These are phyloP conservation scores for Axis porcinus DNA, from an alignment of 2,113 vertebrate species.

Conservation along the genomic window DNA sequence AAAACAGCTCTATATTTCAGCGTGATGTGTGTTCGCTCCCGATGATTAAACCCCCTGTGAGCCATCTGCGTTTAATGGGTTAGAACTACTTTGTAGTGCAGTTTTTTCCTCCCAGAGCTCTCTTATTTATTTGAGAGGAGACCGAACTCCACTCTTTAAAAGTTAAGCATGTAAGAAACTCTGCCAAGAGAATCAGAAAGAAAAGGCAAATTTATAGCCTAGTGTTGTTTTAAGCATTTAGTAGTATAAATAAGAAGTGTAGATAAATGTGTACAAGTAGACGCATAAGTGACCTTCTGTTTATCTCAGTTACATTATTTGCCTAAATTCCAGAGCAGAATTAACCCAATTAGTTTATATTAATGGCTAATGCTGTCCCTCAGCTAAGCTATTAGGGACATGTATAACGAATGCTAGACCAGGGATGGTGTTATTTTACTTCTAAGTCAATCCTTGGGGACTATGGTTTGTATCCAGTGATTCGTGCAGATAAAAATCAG, in stretches of 20 bases:
- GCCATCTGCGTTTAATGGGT: slow-evolving; percentile 86
- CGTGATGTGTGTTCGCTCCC: slow-evolving; percentile 82
- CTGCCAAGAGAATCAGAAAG: slow-evolving; percentile 80
- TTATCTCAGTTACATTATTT: slow-evolving; percentile 82
- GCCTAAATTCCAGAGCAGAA: slow-evolving; percentile 77
- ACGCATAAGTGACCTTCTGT: slow-evolving; percentile 77
- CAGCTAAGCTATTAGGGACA: slow-evolving; percentile 62
- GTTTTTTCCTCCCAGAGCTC: slow-evolving; percentile 72
- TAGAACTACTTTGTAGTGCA: slow-evolving; percentile 85
- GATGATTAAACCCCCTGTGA: slow-evolving; percentile 84
- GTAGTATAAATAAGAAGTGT: slow-evolving; percentile 83
- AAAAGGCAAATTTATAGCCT: slow-evolving; percentile 82
- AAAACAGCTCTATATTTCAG: slow-evolving; percentile 89
- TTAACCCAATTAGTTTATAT: slow-evolving; percentile 78
- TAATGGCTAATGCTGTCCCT: slow-evolving; percentile 73
- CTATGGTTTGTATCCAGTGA: not conserved
- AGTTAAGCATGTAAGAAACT: slow-evolving; percentile 80
- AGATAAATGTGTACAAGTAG: slow-evolving; percentile 81
- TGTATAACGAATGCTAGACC: slow-evolving; percentile 16
- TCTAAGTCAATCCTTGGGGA: slow-evolving; percentile 6
- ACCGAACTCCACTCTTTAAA: slow-evolving; percentile 78
- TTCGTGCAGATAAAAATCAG: not conserved
- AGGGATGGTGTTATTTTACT: slow-evolving; percentile 31
- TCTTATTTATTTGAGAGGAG: slow-evolving; percentile 85
- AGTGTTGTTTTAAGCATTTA: slow-evolving; percentile 87